These are phyloP conservation scores for Mustelus asterias DNA, from an alignment of 2,113 vertebrate species.

Conservation along the genomic window DNA sequence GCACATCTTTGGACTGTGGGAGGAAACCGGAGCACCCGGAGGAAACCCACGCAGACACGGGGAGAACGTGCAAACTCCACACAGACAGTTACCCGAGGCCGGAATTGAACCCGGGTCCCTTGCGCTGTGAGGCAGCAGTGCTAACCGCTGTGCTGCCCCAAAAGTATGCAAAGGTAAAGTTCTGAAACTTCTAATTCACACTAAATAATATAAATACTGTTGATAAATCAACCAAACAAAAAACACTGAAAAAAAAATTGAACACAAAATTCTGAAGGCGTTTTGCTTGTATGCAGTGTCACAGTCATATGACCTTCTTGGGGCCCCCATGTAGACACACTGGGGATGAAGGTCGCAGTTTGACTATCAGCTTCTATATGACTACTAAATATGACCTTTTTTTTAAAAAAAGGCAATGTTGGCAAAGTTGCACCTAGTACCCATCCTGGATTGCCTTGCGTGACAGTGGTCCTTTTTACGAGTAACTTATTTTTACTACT, in stretches of 20 bases:
- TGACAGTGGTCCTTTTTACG: neutral
- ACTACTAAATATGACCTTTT: neutral
- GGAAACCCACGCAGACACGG: no score
- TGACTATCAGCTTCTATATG: neutral
- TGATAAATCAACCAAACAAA: neutral
- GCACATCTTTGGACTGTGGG: no score
- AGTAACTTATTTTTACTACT: neutral
- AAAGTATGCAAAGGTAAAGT: neutral
- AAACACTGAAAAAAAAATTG: neutral
- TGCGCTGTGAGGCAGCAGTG: no score
- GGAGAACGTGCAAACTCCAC: no score
- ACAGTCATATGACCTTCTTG: neutral
- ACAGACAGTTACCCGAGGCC: no score
- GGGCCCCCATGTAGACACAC: no score
- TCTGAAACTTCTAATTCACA: neutral
- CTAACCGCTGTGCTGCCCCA: no score
- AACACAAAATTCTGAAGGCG: neutral
- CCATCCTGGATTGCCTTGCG: neutral
- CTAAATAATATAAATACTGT: neutral
- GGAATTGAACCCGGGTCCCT: no score
- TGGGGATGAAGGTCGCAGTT: neutral
- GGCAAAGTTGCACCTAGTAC: neutral
- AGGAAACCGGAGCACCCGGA: no score
- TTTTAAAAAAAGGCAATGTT: neutral
- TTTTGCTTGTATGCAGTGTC: neutral